Evolutionary conservation across 2,888 invertebrate species (phyloP).

Genomic region (Sepioteuthis lessoniana): DNA sequence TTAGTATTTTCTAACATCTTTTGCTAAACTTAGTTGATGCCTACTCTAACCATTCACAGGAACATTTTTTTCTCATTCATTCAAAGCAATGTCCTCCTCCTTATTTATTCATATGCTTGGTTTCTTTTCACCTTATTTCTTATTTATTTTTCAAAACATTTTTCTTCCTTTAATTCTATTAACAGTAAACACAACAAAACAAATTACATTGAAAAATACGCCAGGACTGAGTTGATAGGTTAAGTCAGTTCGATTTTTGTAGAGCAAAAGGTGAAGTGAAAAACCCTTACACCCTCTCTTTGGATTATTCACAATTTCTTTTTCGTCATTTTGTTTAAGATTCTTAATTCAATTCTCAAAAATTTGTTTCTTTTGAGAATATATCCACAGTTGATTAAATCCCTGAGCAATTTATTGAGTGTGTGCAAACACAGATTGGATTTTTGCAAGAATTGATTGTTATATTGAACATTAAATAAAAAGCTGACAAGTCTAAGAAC

Average conservation of each 20-base stretch:
- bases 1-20: too few relatives aligned
- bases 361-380: neutral
- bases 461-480: neutral
- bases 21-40: too few relatives aligned
- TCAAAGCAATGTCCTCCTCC: neutral
- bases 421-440: neutral
- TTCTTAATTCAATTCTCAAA: neutral
- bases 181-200: neutral
- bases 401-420: conserved; percentile 15
- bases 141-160: too few relatives aligned
- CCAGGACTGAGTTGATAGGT: neutral
- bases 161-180: neutral
- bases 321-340: neutral
- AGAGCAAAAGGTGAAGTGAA: neutral
- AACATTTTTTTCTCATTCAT: neutral
- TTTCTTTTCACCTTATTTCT: neutral
- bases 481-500: neutral
- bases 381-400: conserved; percentile 33
- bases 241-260: neutral
- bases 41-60: neutral
- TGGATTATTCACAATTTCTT: neutral
- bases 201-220: neutral
- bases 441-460: neutral
- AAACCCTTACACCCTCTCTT: neutral
- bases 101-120: neutral